Base-by-base conservation (phyloP, 2,888 invertebrate species). In the Lampropteryx suffumata region DNA sequence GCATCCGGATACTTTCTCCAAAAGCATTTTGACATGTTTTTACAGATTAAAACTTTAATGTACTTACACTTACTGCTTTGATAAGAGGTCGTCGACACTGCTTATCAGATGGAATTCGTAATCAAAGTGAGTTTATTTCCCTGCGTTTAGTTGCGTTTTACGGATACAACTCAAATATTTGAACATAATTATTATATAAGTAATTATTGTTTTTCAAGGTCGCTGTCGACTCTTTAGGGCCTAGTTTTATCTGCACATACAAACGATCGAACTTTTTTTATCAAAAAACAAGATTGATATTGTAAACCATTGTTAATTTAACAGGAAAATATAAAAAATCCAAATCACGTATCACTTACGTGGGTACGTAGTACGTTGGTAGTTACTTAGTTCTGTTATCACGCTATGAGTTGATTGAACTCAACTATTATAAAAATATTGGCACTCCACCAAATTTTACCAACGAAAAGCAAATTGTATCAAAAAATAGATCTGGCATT, bases 51-150 rank as follows among this genome's bases (percentile, higher is more conserved):
- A 30, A 12, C 5, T 3, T 7, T 30, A 28, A 4, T 11, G 30
- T 30, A 12, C 41, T 49, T 48, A 32, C 33, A 17, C 17, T 17
- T 17, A 17, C 17, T 17, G 35, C 29, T 36, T 12, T 55, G 69
- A 67, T 69, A 67, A 65, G 3, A 42, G 65, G 59, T 51, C 59
- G 34, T 57, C 57, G 58, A 67, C 63, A 59, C 55, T 49, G 56
- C 57, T 34, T 59, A 63, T 61, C 59, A 57, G 55, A 58, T 57
- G 43, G 28, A 6, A 39, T 43, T 14, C 40, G 39, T 57, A 53
- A 61, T 60, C 59, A 39, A 17, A 17, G 17, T 3, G 41, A 50
- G 11, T 29, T 10, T 2, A 29, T 5, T 29, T 42, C 13, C 12
- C 14, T 46, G 33, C 30, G 32, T 44, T 47, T 32, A 52, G 50